Conservation (phyloP, 2,888 invertebrate genomes). For the Oegoconia quadripuncta region DNA sequence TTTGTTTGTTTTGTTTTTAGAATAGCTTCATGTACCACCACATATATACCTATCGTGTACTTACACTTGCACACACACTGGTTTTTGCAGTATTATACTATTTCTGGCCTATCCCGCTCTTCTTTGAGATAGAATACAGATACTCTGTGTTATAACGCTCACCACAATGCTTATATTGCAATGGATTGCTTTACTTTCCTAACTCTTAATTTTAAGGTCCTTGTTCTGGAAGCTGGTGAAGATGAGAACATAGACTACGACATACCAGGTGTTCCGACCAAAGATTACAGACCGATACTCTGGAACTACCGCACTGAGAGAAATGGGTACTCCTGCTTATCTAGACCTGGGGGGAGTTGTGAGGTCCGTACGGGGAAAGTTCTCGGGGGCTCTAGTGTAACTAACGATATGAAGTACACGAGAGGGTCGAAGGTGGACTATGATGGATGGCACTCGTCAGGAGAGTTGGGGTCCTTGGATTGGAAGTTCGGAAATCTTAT, state of each 20-base stretch:
- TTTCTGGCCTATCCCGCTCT: too few relatives aligned
- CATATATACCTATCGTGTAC: too few relatives aligned
- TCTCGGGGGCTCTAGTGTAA: conserved; percentile 67
- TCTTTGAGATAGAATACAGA: too few relatives aligned
- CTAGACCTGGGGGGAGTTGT: conserved; percentile 63
- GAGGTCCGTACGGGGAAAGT: conserved; percentile 68
- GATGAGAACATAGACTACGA: conserved; percentile 69
- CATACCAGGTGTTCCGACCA: conserved; percentile 65
- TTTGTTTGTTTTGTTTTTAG: too few relatives aligned
- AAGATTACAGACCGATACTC: conserved; percentile 58
- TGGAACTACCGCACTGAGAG: conserved; percentile 70
- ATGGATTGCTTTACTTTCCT: not conserved
- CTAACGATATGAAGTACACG: conserved; percentile 71
- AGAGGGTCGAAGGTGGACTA: conserved; percentile 66
- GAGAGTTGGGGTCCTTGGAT: conserved; percentile 53
- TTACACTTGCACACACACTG: too few relatives aligned
- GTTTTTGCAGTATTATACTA: too few relatives aligned
- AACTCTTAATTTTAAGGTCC: conserved; percentile 52
- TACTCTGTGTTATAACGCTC: too few relatives aligned
- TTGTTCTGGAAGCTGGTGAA: conserved; percentile 63
- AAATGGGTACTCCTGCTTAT: conserved; percentile 65
- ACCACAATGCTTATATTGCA: too few relatives aligned
- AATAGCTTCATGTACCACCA: too few relatives aligned
- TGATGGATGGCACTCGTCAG: conserved; percentile 60
- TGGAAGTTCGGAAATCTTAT: conserved; percentile 69